Percentiles rank a stretch among this genome's conserved stretches.
Conservation (phyloP, 2,888 invertebrate species). For the Heliconius erato region DNA sequence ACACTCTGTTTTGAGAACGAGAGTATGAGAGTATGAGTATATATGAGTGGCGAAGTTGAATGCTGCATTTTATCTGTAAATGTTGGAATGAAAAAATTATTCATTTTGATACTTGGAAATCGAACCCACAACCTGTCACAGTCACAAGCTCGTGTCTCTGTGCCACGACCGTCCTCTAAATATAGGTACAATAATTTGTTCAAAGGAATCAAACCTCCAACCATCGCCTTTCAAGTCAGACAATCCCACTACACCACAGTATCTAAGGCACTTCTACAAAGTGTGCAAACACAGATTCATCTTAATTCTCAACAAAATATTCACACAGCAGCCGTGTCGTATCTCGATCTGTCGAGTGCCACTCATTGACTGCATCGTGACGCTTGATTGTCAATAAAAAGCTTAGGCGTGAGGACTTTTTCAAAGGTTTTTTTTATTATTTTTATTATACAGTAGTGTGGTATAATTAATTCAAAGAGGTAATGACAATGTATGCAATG, state of each 20-base stretch:
- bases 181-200: too few relatives aligned
- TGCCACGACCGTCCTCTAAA: too few relatives aligned
- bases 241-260: not conserved
- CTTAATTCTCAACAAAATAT: not conserved
- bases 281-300: slow-evolving; percentile 4
- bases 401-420: slow-evolving; percentile 3
- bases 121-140: not conserved
- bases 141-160: too few relatives aligned
- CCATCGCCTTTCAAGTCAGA: too few relatives aligned
- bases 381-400: slow-evolving; percentile 11
- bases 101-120: not conserved
- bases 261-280: not conserved
- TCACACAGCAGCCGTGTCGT: slow-evolving; percentile 23
- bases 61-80: not conserved
- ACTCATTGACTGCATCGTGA: slow-evolving; percentile 22
- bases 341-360: slow-evolving; percentile 20
- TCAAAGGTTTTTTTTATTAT: not conserved
- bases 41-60: not conserved
- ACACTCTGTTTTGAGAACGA: not conserved
- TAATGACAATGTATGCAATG: too few relatives aligned
- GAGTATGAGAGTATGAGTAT: too few relatives aligned
- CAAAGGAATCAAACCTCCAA: too few relatives aligned
- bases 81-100: not conserved
- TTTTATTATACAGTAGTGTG: not conserved
- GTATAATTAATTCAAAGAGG: not conserved